These are phyloP conservation scores for Panulirus ornatus DNA, from an alignment of 1,140 invertebrate species.

Conservation along the genomic window DNA sequence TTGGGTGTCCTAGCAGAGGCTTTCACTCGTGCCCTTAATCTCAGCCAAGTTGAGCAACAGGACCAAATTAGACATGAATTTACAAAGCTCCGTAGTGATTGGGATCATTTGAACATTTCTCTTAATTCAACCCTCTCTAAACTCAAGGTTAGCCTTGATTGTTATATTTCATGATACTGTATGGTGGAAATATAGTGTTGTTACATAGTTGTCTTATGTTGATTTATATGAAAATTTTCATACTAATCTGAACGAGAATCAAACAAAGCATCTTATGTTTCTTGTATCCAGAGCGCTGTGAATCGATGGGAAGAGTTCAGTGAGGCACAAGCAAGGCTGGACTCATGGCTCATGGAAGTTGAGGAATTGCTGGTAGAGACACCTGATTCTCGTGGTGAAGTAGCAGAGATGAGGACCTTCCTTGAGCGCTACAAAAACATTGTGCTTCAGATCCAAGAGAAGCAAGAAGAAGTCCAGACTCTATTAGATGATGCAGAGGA, in stretches of 20 bases:
- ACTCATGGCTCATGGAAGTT: slow-evolving; percentile 76
- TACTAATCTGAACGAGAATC: too few species aligned
- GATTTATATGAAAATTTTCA: neutral
- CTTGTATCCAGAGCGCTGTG: slow-evolving; percentile 49
- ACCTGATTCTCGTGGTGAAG: slow-evolving; percentile 87
- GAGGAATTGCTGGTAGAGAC: slow-evolving; percentile 81
- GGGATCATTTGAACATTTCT: slow-evolving; percentile 90
- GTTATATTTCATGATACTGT: neutral
- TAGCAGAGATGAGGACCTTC: slow-evolving; percentile 93
- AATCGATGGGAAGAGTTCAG: slow-evolving; percentile 85
- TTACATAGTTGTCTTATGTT: neutral
- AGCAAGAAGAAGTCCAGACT: slow-evolving; percentile 85
- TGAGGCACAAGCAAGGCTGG: slow-evolving; percentile 79
- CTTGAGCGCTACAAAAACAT: slow-evolving; percentile 90
- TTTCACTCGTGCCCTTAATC: slow-evolving; percentile 90
- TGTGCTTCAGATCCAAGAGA: slow-evolving; percentile 86
- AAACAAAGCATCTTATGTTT: too few species aligned
- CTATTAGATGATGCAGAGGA: slow-evolving; percentile 85
- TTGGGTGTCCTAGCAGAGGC: slow-evolving; percentile 88
- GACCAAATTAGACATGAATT: slow-evolving; percentile 87
- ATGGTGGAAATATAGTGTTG: neutral
- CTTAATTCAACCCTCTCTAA: slow-evolving; percentile 78
- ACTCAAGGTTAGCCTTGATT: slow-evolving; percentile 64
- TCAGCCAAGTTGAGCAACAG: slow-evolving; percentile 88
- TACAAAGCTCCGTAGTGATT: slow-evolving; percentile 86